phyloP scores from a whole-genome alignment of 2,888 invertebrate species.

The Cheilosia pagana region DNA sequence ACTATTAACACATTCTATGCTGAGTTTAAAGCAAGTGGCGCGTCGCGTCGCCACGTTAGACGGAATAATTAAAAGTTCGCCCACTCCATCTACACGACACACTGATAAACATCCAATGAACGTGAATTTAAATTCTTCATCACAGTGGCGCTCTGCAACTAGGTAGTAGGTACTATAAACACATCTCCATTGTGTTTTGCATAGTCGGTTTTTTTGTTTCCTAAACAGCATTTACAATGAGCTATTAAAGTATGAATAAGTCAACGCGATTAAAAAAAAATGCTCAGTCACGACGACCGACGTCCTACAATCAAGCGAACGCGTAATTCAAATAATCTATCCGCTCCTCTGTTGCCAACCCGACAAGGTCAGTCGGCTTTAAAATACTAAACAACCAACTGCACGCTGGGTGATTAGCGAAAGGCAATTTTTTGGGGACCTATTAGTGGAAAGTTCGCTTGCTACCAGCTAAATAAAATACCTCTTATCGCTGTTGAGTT shows the following conservation, averaged over 20 bases:
- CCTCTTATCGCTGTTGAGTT: constrained; percentile 28
- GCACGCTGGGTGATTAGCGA: constrained; percentile 10
- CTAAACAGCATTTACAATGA: constrained; percentile 3
- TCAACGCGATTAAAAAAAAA: constrained; percentile 36
- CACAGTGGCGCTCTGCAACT: neutral
- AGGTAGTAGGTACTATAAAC: neutral
- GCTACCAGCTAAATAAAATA: neutral
- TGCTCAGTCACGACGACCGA: constrained; percentile 28
- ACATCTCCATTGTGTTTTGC: constrained; percentile 3
- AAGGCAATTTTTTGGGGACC: neutral
- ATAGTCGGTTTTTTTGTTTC: neutral
- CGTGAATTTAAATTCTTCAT: neutral
- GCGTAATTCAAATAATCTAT: constrained; percentile 52
- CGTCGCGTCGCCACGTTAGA: neutral
- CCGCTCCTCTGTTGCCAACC: constrained; percentile 53
- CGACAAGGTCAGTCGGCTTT: constrained; percentile 49
- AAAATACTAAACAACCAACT: neutral
- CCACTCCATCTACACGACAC: neutral
- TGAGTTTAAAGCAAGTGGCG: neutral
- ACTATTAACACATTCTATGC: neutral
- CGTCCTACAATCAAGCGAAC: constrained; percentile 6
- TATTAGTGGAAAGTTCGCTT: neutral
- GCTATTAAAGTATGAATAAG: constrained; percentile 37
- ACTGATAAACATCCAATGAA: neutral
- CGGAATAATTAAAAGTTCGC: neutral